Conservation (phyloP, 2,113 vertebrate species). For the Alligator sinensis region DNA sequence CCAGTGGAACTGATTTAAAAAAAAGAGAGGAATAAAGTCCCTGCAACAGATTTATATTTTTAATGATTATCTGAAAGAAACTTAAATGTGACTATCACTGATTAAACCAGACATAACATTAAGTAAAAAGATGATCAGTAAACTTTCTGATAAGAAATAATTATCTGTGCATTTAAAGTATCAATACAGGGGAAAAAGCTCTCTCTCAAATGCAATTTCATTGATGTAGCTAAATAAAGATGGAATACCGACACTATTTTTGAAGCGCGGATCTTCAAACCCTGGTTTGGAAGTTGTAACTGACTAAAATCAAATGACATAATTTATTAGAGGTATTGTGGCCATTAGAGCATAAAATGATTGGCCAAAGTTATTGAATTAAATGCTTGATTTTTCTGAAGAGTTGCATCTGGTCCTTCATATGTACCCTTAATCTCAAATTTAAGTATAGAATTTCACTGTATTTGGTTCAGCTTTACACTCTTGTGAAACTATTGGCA, state of each 20-base stretch:
- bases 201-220: neutral
- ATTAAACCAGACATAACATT: neutral
- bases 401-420: neutral
- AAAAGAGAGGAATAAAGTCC: neutral
- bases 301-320: neutral
- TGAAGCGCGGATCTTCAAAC: neutral
- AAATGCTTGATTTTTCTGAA: neutral
- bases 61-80: neutral
- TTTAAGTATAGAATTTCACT: slow-evolving; percentile 37
- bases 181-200: neutral
- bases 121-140: neutral
- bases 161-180: neutral
- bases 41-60: neutral
- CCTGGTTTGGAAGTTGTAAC: neutral
- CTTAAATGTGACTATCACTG: neutral
- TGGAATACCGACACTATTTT: neutral
- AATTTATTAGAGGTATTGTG: neutral
- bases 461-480: slow-evolving; percentile 53
- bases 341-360: neutral
- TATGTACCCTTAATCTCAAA: neutral
- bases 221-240: neutral
- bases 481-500: slow-evolving; percentile 31
- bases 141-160: neutral
- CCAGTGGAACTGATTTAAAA: neutral
- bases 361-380: neutral